Evolutionary conservation across 1,140 invertebrate species (phyloP).

Genomic region (Mizuhopecten yessoensis): DNA sequence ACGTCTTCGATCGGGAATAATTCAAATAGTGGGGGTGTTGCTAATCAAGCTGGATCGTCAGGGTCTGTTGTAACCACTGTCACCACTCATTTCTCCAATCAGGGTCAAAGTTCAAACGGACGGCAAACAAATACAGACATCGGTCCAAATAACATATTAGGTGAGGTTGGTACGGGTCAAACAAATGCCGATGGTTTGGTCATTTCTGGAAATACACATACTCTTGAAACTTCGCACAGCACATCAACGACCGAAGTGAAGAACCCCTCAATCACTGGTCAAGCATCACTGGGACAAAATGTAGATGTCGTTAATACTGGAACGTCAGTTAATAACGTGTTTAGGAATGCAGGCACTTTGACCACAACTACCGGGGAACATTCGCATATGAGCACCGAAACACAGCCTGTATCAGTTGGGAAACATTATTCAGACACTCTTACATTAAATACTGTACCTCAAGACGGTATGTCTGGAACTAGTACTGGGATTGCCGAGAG

Average conservation of each 20-base stretch:
- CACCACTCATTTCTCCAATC: neutral
- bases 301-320: neutral
- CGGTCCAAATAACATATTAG: neutral
- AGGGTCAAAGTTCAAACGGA: neutral
- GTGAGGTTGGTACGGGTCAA: neutral
- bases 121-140: neutral
- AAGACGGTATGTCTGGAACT: neutral
- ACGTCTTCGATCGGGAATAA: neutral
- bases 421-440: neutral
- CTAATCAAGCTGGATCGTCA: neutral
- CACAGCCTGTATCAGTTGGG: neutral
- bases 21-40: neutral
- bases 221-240: neutral
- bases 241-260: neutral
- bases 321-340: neutral
- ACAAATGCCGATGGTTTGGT: neutral
- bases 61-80: neutral
- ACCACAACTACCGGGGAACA: neutral
- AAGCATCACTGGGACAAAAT: neutral
- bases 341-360: neutral
- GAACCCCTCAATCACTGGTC: neutral
- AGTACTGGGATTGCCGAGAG: neutral
- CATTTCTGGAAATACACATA: neutral
- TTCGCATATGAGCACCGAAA: neutral
- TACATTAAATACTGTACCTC: neutral